phyloP scores from a whole-genome alignment of 2,797 vertebrate species.

The Brotogeris chrysoptera region DNA sequence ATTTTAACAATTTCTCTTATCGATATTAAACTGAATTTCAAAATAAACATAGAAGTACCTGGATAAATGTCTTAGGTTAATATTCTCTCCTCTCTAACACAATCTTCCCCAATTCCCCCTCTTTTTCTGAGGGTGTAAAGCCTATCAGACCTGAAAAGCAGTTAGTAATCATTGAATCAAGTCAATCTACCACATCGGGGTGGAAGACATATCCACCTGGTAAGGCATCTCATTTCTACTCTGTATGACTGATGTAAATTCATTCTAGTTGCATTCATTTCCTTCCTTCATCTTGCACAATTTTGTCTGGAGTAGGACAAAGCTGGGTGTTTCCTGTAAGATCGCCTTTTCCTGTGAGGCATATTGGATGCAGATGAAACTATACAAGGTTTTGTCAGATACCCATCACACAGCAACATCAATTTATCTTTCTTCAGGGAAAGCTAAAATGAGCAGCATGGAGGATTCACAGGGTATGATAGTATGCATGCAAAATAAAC shows the following conservation, averaged over 20 bases:
- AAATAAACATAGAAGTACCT: background rate
- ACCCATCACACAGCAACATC: background rate
- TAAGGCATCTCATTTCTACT: background rate
- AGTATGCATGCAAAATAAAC: background rate
- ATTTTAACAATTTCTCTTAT: background rate
- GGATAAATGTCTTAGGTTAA: background rate
- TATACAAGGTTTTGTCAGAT: background rate
- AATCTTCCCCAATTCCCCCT: too few species aligned
- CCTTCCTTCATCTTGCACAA: background rate
- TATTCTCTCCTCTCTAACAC: background rate
- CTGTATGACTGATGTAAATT: background rate
- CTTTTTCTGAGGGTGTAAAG: rapidly evolving
- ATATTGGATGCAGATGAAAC: background rate
- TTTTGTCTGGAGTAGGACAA: background rate
- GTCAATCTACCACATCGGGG: rapidly evolving
- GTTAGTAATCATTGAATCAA: background rate
- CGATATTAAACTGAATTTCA: background rate
- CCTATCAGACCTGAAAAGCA: background rate
- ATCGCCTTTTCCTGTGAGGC: background rate
- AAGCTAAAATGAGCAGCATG: background rate
- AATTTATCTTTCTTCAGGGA: background rate
- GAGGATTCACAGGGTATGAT: background rate
- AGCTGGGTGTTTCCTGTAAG: background rate
- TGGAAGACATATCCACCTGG: background rate
- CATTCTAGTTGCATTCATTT: background rate